Conservation (phyloP, 2,797 vertebrate genomes). For the Spea hammondii region DNA sequence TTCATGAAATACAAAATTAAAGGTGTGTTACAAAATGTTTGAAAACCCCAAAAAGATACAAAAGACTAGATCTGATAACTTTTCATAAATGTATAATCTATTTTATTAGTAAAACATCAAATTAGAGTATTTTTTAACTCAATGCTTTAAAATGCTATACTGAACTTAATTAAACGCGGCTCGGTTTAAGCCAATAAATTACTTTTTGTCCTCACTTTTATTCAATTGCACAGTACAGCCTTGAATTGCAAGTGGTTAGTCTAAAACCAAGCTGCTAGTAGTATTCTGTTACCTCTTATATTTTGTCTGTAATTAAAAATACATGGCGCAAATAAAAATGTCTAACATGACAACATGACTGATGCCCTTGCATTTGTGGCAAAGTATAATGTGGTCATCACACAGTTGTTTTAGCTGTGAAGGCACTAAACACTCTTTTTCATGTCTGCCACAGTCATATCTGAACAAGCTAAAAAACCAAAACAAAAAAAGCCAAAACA, state of each 20-base stretch:
- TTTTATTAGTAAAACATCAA: conserved; percentile 69
- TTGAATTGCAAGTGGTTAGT: conserved; percentile 55
- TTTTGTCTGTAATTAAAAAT: conserved; percentile 16
- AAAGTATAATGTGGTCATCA: too few species aligned
- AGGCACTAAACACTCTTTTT: conserved; percentile 49
- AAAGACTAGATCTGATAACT: background rate
- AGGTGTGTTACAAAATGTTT: background rate
- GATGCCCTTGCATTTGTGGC: background rate
- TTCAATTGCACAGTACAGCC: conserved; percentile 64
- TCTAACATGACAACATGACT: background rate
- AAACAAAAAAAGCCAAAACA: background rate
- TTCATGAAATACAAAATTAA: too few species aligned
- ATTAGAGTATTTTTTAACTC: conserved; percentile 66
- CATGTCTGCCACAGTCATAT: background rate
- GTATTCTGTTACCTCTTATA: conserved; percentile 24
- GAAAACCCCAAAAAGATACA: background rate
- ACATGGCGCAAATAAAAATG: conserved; percentile 43
- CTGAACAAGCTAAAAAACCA: background rate
- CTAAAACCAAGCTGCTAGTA: conserved; percentile 57
- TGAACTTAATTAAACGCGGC: conserved; percentile 74
- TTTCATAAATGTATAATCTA: conserved; percentile 41
- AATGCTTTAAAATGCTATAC: conserved; percentile 62
- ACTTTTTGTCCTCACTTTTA: conserved; percentile 71
- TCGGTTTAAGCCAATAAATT: conserved; percentile 85
- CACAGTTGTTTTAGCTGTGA: background rate